phyloP scores from a whole-genome alignment of 2,888 invertebrate genomes.

The Agonopterix alstromeriana region DNA sequence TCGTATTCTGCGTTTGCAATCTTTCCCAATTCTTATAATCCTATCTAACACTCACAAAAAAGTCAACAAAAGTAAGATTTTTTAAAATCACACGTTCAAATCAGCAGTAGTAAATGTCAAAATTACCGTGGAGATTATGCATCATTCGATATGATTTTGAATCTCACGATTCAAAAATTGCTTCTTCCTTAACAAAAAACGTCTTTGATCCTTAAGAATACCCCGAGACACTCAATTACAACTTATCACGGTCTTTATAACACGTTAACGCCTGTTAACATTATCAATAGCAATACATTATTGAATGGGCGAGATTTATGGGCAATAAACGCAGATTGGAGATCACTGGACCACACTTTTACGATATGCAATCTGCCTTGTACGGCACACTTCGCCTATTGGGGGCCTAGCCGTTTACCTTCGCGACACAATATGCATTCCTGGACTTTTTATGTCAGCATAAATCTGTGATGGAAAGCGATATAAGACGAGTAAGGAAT shows the following conservation, averaged over 20 bases:
- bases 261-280: conserved; percentile 55
- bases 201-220: conserved; percentile 2
- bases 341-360: conserved; percentile 67
- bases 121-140: too few species aligned
- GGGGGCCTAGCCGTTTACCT: conserved; percentile 31
- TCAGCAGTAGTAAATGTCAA: too few species aligned
- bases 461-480: conserved; percentile 61
- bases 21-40: too few species aligned
- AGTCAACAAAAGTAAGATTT: too few species aligned
- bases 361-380: conserved; percentile 66
- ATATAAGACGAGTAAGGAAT: conserved; percentile 12
- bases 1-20: too few species aligned
- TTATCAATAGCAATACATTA: conserved; percentile 57
- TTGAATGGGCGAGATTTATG: conserved; percentile 59
- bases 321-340: conserved; percentile 68
- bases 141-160: too few species aligned
- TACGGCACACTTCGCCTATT: conserved; percentile 40
- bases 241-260: conserved; percentile 27
- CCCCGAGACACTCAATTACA: conserved; percentile 23
- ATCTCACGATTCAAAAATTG: too few species aligned
- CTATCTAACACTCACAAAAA: too few species aligned
- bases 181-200: not conserved
- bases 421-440: conserved; percentile 61
- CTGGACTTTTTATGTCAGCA: conserved; percentile 57
- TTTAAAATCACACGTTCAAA: too few species aligned